Base-by-base conservation (phyloP, 2,888 invertebrate species). In the Plebejus argus region DNA sequence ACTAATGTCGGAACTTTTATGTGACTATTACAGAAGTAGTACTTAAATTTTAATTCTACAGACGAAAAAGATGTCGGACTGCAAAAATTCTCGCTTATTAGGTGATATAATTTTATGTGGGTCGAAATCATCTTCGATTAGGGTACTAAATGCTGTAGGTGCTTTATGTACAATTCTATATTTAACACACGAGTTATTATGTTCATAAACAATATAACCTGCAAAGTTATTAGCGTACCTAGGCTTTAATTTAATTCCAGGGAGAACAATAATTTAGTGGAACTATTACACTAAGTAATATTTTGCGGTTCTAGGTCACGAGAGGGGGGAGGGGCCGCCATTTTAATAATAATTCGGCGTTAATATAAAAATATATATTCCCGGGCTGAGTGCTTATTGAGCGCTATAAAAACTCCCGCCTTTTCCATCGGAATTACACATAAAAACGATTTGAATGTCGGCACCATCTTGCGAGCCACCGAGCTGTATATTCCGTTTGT, bases 1-100 rank as follows among this genome's bases (percentile, higher is more conserved):
- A 33, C 66, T 66, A 66, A 33, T 66, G 66, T 66, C 66, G 66
- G 66, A 66, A 66, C 66, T 66, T 66, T 66, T 66, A 66, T 66
- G 66, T 2, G 15, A 66, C 66, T 66, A 66, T 33, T 66, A 66
- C 28, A 28, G 66, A 15, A 33, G 12, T 66, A 33, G 66, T 18
- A 28, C 66, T 61, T 61, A 61, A 66, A 66, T 28, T 66, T 33
- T 28, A 66, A 33, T 28, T 66, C 28, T 18, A 28, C 6, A 66
- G 23, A 1, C 1, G 28, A 66, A 66, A 4, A 33, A 28, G 53
- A 53, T 4, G 49, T 49, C 49, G 20, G 66, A 66, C 15, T 66
- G 33, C 18, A 66, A 66, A 28, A 33, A 15, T 66, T 28, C 1
- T 66, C 66, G 28, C 28, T 66, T 66, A 33, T 20, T 58, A 3